Evolutionary conservation across 2,888 invertebrate genomes (phyloP), one percentile per base, ranked within the genome.

Genomic region (Oxyscelio sp.): DNA sequence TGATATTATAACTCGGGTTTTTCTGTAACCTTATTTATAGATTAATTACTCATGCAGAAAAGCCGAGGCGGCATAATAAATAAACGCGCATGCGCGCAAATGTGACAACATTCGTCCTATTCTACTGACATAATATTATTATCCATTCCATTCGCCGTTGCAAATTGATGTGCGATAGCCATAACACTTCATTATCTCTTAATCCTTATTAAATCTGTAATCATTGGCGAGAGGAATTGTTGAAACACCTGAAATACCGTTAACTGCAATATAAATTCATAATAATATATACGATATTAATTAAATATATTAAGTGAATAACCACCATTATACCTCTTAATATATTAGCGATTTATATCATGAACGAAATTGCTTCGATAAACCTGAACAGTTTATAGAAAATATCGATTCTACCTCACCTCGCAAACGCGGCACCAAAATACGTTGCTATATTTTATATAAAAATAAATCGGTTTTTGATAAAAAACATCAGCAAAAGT

Each of bases 31-130:
- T 15, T 31, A 61, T 61, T 52, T 61, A 73, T 61, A 43, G 61
- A 61, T 73, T 61, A 73, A 73, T 73, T 61, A 13, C 52, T 40
- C 27, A 73, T 73, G 38, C 73, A 73, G 52, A 24, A 59, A 70
- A 71, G 38, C 71, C 45, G 45, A 45, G 17, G 19, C 38, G 38
- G 45, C 59, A 59, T 59, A 59, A 59, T 48, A 59, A 50, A 59
- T 50, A 71, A 38, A 58, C 9, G 43, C 70, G 56, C 70, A 27
- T 70, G 70, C 56, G 50, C 38, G 43, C 19, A n/a, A 22, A 66
- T 22, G 8, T 52, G 66, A 66, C 38, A 59, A 38, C 38, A 34
- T 34, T 65, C 34, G 21, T 50, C 31, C 21, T 9, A 21, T 50
- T 34, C 11, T 50, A 22, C 22, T 45, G 61, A 43, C 21, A 21